phyloP scores from a whole-genome alignment of 2,113 vertebrate species.

The Clarias macrocephalus region DNA sequence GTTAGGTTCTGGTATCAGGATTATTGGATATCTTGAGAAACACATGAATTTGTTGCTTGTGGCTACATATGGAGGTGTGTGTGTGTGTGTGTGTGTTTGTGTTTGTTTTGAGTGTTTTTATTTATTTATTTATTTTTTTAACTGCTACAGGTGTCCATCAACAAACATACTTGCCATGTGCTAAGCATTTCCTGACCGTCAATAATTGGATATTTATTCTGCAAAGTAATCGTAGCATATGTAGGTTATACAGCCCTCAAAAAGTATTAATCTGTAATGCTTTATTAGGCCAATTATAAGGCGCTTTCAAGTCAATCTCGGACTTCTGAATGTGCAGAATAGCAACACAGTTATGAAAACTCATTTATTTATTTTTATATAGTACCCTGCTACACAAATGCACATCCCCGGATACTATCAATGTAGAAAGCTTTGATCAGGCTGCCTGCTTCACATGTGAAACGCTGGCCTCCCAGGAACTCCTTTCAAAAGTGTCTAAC shows the following conservation, averaged over 20 bases:
- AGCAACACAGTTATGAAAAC: no score
- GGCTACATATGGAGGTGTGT: neutral
- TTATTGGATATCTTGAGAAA: conserved; percentile 4
- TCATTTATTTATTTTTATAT: no score
- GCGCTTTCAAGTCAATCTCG: neutral
- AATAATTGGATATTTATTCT: neutral
- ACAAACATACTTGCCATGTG: neutral
- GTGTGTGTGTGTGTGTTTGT: neutral
- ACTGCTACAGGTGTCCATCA: neutral
- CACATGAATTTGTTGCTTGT: conserved; percentile 29
- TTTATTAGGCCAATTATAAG: neutral
- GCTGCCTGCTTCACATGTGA: no score
- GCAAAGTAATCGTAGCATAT: neutral
- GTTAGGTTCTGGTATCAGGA: conserved; percentile 39
- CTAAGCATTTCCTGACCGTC: neutral
- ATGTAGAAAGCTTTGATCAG: no score
- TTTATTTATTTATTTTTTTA: no score
- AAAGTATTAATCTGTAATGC: neutral
- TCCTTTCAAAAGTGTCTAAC: no score
- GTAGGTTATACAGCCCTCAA: neutral
- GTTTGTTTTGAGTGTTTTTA: no score
- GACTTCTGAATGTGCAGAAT: no score
- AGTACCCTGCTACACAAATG: no score
- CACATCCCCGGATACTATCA: no score
- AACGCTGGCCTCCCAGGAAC: no score